Percentiles rank a stretch among this genome's conserved stretches.
These are phyloP conservation scores for Ectemnius continuus DNA, from an alignment of 2,888 invertebrate genomes.

Conservation along the genomic window DNA sequence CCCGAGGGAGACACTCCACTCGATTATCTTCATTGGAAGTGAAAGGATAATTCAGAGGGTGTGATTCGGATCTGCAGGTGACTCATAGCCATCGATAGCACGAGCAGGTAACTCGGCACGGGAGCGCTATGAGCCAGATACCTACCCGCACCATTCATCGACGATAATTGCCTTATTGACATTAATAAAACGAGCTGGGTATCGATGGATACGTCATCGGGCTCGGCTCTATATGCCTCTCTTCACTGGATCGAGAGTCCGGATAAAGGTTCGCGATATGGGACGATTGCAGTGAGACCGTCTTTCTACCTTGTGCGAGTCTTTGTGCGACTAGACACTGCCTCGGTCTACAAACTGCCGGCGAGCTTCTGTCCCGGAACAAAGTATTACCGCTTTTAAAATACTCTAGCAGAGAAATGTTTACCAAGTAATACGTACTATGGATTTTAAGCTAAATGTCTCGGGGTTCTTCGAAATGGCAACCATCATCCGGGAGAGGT, in stretches of 20 bases:
- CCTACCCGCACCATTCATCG: slow-evolving; percentile 66
- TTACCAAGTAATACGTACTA: too few relatives aligned
- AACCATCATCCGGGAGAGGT: too few relatives aligned
- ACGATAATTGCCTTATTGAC: slow-evolving; percentile 75
- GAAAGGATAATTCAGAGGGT: slow-evolving; percentile 28
- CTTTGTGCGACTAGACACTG: too few relatives aligned
- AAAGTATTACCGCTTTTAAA: too few relatives aligned
- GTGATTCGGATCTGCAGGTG: slow-evolving; percentile 45
- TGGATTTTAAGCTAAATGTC: too few relatives aligned
- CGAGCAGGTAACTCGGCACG: slow-evolving; percentile 63
- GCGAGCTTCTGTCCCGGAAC: too few relatives aligned
- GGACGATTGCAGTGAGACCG: too few relatives aligned
- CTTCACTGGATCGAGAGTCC: not conserved
- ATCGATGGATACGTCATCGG: slow-evolving; percentile 61
- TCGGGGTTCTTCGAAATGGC: too few relatives aligned
- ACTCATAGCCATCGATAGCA: slow-evolving; percentile 63
- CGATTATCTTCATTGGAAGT: slow-evolving; percentile 3
- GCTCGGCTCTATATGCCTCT: slow-evolving; percentile 31
- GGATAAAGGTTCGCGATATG: slow-evolving; percentile 11
- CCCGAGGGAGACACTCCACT: too few relatives aligned
- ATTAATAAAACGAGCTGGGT: slow-evolving; percentile 73
- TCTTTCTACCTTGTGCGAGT: too few relatives aligned
- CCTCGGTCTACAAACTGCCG: too few relatives aligned
- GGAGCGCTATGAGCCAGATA: slow-evolving; percentile 67
- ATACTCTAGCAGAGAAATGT: too few relatives aligned